Evolutionary conservation across 92 coral and sea anemone genomes (phyloP).

Genomic region (Siderastrea siderea): DNA sequence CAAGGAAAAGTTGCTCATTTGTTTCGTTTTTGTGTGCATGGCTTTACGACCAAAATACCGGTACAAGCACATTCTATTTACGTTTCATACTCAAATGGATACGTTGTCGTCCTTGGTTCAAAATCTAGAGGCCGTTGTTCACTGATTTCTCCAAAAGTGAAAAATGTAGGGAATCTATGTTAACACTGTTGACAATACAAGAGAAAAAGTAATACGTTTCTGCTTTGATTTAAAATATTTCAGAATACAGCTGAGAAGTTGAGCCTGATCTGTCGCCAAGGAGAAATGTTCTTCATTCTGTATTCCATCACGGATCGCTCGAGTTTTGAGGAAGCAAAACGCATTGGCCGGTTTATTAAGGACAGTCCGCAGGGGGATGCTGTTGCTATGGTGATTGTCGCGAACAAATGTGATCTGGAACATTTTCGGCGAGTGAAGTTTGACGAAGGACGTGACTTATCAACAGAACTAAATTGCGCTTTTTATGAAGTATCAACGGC

Average conservation of each 20-base stretch:
- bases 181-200: too few relatives aligned
- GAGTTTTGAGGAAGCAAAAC: conserved; percentile 47
- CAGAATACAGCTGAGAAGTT: conserved; percentile 53
- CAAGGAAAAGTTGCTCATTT: too few relatives aligned
- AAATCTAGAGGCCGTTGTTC: too few relatives aligned
- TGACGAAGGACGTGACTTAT: conserved; percentile 24
- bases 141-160: too few relatives aligned
- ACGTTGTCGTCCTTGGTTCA: too few relatives aligned
- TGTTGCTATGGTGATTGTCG: conserved; percentile 39
- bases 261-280: conserved; percentile 39
- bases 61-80: too few relatives aligned
- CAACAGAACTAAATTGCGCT: conserved; percentile 32
- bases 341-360: conserved; percentile 45
- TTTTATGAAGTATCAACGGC: conserved; percentile 45
- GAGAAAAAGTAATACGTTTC: too few relatives aligned
- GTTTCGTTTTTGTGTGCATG: too few relatives aligned
- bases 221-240: neutral
- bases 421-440: conserved; percentile 47
- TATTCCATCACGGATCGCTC: conserved; percentile 53
- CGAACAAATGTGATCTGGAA: conserved; percentile 43
- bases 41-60: too few relatives aligned
- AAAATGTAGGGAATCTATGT: too few relatives aligned
- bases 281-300: conserved; percentile 42
- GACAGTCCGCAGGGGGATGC: conserved; percentile 30
- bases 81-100: too few relatives aligned